phyloP scores from a whole-genome alignment of 2,113 vertebrate genomes.

The Zonotrichia leucophrys region DNA sequence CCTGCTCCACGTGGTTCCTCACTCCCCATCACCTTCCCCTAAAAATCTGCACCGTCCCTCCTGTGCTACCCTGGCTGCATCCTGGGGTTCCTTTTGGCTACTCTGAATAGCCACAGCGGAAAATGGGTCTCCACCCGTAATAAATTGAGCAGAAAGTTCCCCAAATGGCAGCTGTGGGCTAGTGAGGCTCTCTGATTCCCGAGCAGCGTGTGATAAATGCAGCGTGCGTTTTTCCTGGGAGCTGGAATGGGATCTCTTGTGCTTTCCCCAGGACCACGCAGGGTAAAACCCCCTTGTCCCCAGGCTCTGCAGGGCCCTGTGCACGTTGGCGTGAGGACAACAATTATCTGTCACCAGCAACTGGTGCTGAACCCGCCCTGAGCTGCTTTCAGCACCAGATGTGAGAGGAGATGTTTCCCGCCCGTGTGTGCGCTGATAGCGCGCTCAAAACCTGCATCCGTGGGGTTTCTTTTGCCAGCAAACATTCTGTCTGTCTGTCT shows the following conservation, averaged over 20 bases:
- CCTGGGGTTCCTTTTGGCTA: accelerated
- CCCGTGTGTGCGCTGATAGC: accelerated
- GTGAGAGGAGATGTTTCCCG: background rate
- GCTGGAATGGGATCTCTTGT: background rate
- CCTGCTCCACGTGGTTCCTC: background rate
- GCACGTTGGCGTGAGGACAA: accelerated
- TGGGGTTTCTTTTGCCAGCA: background rate
- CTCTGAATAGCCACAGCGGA: background rate
- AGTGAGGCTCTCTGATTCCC: background rate
- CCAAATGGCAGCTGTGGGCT: background rate
- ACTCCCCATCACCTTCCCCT: background rate
- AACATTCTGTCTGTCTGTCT: accelerated
- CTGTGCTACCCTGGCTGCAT: accelerated
- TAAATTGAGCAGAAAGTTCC: background rate
- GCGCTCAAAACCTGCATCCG: accelerated
- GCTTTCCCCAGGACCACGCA: accelerated
- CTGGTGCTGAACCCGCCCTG: constrained; percentile 5
- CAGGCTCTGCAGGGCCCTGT: accelerated
- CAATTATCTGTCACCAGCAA: background rate
- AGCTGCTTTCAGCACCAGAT: constrained; percentile 15
- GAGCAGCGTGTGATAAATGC: accelerated
- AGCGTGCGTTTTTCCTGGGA: accelerated
- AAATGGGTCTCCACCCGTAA: background rate
- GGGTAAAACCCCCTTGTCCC: background rate
- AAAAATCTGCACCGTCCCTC: background rate